Conservation (phyloP, 2,797 vertebrate species). For the Ibycter americanus region DNA sequence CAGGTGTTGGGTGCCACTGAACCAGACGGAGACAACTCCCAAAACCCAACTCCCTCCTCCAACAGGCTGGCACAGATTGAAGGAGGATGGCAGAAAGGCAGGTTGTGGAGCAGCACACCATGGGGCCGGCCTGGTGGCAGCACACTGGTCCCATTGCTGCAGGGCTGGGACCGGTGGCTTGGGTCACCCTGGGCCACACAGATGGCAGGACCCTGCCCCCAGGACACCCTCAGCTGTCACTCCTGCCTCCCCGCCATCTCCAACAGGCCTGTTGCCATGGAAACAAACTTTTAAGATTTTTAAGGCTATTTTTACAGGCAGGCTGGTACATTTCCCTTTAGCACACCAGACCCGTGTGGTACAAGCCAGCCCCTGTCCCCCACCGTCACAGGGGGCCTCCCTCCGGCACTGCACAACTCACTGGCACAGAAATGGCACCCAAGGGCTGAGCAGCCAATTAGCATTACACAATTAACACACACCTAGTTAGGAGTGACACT, state of each 20-base stretch:
- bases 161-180: neutral
- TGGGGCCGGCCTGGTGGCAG: neutral
- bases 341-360: neutral
- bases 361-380: neutral
- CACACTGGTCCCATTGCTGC: neutral
- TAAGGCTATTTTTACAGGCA: neutral
- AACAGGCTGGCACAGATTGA: neutral
- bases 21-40: neutral
- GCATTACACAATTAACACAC: neutral
- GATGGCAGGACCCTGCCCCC: neutral
- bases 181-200: neutral
- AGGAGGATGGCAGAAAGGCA: neutral
- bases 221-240: neutral
- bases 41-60: neutral
- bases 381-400: fast-evolving
- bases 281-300: neutral
- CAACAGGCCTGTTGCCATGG: neutral
- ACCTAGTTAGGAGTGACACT: neutral
- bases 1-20: neutral
- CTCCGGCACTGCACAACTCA: no score
- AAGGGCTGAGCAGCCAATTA: neutral
- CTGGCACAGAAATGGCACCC: neutral
- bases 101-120: fast-evolving
- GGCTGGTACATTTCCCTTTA: neutral
- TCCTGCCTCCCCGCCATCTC: neutral